Evolutionary conservation across 2,113 vertebrate species (phyloP).

Genomic region (Charadrius vociferus): DNA sequence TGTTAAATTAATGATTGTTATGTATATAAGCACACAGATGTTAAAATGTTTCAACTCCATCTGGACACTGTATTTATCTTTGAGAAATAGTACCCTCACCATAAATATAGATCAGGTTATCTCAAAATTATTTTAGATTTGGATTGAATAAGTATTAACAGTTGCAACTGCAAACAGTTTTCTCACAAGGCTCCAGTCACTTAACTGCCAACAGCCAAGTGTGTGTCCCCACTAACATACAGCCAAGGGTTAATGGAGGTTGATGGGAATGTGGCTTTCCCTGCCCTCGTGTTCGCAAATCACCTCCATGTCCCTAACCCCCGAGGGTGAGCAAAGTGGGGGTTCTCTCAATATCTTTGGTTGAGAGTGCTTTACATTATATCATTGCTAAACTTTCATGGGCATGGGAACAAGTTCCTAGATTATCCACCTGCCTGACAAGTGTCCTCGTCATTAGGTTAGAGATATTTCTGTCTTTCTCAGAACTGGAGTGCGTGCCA

Average conservation of each 20-base stretch:
- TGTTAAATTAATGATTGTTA: not conserved
- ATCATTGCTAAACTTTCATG: not conserved
- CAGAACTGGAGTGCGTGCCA: not conserved
- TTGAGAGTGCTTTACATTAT: not conserved
- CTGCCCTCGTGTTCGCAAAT: not conserved
- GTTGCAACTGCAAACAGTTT: not conserved
- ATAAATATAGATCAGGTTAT: not conserved
- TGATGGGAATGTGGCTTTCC: not conserved
- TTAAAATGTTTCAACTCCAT: not conserved
- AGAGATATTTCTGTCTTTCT: not conserved
- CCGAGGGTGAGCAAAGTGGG: not conserved
- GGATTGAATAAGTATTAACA: not conserved
- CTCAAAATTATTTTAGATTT: not conserved
- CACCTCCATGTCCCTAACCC: not conserved
- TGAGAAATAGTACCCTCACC: not conserved
- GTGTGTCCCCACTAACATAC: not conserved
- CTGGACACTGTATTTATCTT: not conserved
- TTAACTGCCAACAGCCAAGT: not conserved
- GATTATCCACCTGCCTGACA: not conserved
- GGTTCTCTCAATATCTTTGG: not conserved
- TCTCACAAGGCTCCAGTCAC: not conserved
- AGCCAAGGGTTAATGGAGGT: not conserved
- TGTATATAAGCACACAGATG: not conserved
- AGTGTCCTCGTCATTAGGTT: not conserved
- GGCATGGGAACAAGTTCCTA: not conserved